Conservation (phyloP, 1,140 invertebrate genomes). For the Zaprionus gabonicus region DNA sequence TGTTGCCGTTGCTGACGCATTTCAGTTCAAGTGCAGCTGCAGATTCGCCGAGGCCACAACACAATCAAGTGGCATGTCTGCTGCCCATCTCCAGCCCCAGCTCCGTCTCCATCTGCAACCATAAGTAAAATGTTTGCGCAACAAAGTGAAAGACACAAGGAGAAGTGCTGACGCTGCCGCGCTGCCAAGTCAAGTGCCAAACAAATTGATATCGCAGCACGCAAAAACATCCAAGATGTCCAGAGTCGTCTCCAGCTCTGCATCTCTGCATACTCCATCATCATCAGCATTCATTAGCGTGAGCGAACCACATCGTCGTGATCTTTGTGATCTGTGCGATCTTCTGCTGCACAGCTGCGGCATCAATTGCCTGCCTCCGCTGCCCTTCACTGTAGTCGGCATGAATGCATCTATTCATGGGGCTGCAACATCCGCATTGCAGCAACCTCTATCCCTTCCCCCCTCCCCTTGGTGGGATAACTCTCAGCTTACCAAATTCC, state of each 20-base stretch:
- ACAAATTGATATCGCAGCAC: constrained; percentile 80
- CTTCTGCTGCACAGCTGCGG: constrained; percentile 44
- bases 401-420: constrained; percentile 62
- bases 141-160: constrained; percentile 69
- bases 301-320: constrained; percentile 67
- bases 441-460: neutral
- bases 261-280: constrained; percentile 57
- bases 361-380: constrained; percentile 42
- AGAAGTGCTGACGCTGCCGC: constrained; percentile 2
- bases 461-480: neutral
- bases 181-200: constrained; percentile 55
- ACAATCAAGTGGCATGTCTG: constrained; percentile 56
- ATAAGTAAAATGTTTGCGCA: constrained; percentile 78
- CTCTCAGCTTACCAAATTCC: constrained; percentile 25
- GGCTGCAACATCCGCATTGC: constrained; percentile 43
- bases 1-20: constrained; percentile 64
- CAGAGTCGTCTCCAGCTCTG: constrained; percentile 6
- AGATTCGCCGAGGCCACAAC: constrained; percentile 40
- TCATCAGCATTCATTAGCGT: constrained; percentile 79
- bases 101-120: constrained; percentile 15
- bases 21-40: constrained; percentile 78
- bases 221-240: constrained; percentile 64
- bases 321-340: constrained; percentile 60
- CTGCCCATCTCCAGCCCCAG: constrained; percentile 17
- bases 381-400: constrained; percentile 37